phyloP scores from a whole-genome alignment of 2,113 vertebrate genomes.

The Camelus bactrianus region DNA sequence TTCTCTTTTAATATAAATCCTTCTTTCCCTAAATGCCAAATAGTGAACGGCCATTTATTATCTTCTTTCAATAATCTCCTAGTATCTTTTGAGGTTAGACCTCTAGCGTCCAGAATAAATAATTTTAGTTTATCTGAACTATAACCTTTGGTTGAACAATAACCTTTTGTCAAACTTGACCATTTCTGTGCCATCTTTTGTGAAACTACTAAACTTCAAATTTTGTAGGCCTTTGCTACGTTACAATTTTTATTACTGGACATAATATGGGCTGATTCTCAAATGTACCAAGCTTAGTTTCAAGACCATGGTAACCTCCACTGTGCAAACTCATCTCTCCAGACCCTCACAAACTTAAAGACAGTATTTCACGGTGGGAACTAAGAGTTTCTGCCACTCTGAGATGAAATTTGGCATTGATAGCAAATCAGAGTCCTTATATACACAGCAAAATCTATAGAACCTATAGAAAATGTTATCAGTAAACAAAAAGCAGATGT shows the following conservation, averaged over 20 bases:
- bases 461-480: not conserved
- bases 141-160: not conserved
- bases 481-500: not conserved
- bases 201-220: not conserved
- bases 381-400: not conserved
- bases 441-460: not conserved
- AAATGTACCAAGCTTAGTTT: not conserved
- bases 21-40: not conserved
- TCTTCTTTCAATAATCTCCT: not conserved
- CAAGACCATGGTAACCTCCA: not conserved
- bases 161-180: not conserved
- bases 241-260: not conserved
- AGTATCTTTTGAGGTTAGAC: not conserved
- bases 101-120: not conserved
- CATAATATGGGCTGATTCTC: not conserved
- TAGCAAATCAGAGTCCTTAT: not conserved
- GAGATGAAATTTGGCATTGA: not conserved
- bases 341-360: not conserved
- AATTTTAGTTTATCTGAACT: not conserved
- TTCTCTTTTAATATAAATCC: not conserved
- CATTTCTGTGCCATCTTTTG: not conserved
- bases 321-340: not conserved
- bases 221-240: not conserved
- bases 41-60: not conserved
- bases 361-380: not conserved